Evolutionary conservation across 2,888 invertebrate genomes (phyloP), one percentile per base, ranked within the genome.

Genomic region (Ectemnius cavifrons): DNA sequence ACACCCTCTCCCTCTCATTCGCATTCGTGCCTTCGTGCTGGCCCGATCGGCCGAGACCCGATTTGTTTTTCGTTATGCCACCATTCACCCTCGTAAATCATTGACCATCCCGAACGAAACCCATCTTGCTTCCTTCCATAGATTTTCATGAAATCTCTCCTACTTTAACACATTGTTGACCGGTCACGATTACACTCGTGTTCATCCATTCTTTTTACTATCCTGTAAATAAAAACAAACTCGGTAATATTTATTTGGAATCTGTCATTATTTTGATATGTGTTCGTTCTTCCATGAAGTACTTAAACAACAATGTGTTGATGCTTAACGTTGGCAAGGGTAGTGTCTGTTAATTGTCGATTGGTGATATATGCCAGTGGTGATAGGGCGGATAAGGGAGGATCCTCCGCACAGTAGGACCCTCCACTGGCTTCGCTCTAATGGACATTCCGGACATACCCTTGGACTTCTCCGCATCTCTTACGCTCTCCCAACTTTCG

Each of bases 381-480:
- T 20, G 52, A 18, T 6, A 8, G 46, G 2, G 18, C 6, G 67
- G 79, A 78, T 79, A 79, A 78, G 79, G 58, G 61, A 70, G 70
- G 27, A 61, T 28, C 18, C 52, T 20, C n/a, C 14, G 28, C 59
- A 37, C 37, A 37, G 37, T 37, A 37, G 37, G 37, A 37, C 37
- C 37, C 37, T 37, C 37, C 37, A 37, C 16, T 20, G 20, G 16
- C 75, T 73, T 77, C 67, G 67, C 70, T 77, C 78, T 84, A 84
- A 84, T 84, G 84, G 84, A 83, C 79, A 81, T 84, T 84, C 84
- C 77, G 46, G 57, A 72, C 74, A 70, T 77, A 71, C 77, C 68
- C 56, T 27, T 37, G 23, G 37, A 64, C 45, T 11, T 37, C 6
- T 11, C 0, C 23, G 2, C 23, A 23, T 37, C 37, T 37, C 37